Evolutionary conservation across 2,797 vertebrate genomes (phyloP).

Genomic region (Ptychadena robeensis): DNA sequence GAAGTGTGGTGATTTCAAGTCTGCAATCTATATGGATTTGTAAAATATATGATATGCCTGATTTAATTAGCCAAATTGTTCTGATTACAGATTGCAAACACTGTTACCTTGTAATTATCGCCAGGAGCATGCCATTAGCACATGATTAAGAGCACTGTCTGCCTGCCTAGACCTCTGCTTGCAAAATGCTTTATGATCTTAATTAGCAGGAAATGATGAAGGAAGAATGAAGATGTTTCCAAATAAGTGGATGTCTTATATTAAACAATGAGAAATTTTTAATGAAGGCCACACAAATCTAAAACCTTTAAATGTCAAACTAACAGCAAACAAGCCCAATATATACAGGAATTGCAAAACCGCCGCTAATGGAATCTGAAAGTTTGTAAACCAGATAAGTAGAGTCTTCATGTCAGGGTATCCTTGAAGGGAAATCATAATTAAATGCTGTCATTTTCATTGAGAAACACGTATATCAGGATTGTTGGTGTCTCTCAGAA

Average conservation of each 20-base stretch:
- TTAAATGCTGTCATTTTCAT: neutral
- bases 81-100: constrained; percentile 74
- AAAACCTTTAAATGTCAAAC: constrained; percentile 36
- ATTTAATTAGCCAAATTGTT: constrained; percentile 72
- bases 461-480: neutral
- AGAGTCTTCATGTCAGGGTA: neutral
- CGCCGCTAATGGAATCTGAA: neutral
- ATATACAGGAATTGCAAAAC: neutral
- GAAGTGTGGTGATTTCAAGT: constrained; percentile 13
- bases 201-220: constrained; percentile 66
- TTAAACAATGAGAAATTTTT: constrained; percentile 58
- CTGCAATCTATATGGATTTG: constrained; percentile 33
- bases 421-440: neutral
- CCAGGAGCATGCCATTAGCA: constrained; percentile 73
- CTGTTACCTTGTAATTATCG: constrained; percentile 75
- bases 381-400: neutral
- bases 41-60: constrained; percentile 59
- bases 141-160: constrained; percentile 72
- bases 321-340: constrained; percentile 10
- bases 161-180: constrained; percentile 69
- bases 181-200: constrained; percentile 73
- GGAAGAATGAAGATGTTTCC: constrained; percentile 59
- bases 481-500: neutral
- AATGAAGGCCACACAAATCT: constrained; percentile 48
- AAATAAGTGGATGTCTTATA: constrained; percentile 56